Base-by-base conservation (phyloP, 2,113 vertebrate genomes). In the Periophthalmodon schlosseri region DNA sequence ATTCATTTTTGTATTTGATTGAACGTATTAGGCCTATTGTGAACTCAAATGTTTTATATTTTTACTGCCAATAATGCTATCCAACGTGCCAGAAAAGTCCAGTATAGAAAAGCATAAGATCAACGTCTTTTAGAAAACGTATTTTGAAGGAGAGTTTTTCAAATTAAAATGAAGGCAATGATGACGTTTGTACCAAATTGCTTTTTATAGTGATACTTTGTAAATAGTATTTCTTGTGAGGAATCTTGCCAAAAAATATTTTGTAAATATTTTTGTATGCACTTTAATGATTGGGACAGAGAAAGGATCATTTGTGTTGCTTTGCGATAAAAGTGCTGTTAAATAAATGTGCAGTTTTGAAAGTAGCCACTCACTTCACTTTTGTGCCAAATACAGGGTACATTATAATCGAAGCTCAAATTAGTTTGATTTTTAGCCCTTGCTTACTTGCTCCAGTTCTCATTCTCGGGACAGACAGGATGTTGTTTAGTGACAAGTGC, bases 311-410 rank as follows among this genome's bases (percentile, higher is more conserved):
- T 52, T 39, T 13, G 23, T 14, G 44, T 1, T 77, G 18, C 64
- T 86, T 58, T 75, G 52, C 78, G 70, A 68, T 73, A 28, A 23
- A 69, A 74, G 47, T 69, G 73, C 50, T 79, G 79, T 66, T 69
- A 33, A 90, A 75, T 88, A 90, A 87, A 89, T 82, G 60, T 74
- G 33, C n/a, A 5, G 18, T 56, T n/a, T 56, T 56, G 52, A 56
- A 56, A 56, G 20, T 10, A 56, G 52, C 4, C 3, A 4, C 4
- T 52, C 18, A 16, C 28, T 44, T 10, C 39, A 10, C 39, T 44
- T 10, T 39, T 28, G 21, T 5, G 1, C 12, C 11, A 15, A 24
- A 60, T 60, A 2, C 13, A 44, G 39, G 39, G 8, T 44, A 44
- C 8, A 44, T 44, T 44, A 44, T 44, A 9, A 23, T 11, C 56